Percentiles rank a stretch among this genome's conserved stretches.
phyloP scores from a whole-genome alignment of 2,113 vertebrate species.

The Neofelis nebulosa region DNA sequence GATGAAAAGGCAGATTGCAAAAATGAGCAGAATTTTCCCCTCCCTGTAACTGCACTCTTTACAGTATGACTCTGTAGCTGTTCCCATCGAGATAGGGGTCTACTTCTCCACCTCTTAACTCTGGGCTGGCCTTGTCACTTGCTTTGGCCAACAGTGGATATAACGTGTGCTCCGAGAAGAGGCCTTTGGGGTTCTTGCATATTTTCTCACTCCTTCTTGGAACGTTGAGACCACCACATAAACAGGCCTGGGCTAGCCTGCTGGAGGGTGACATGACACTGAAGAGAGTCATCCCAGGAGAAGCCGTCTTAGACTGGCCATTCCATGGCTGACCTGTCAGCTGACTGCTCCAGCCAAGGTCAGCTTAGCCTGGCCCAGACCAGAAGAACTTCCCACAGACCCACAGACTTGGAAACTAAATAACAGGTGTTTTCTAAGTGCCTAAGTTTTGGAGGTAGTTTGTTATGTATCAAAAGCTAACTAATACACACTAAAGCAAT shows the following conservation, averaged over 20 bases:
- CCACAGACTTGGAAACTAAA: not conserved
- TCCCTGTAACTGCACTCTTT: not conserved
- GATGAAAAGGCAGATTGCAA: not conserved
- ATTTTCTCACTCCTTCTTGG: not conserved
- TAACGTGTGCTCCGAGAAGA: not conserved
- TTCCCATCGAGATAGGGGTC: not conserved
- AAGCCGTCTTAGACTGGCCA: not conserved
- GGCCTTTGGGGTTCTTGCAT: not conserved
- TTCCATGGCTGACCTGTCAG: not conserved
- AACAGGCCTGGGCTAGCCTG: not conserved
- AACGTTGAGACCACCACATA: not conserved
- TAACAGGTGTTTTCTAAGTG: not conserved
- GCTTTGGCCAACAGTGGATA: not conserved
- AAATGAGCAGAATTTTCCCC: not conserved
- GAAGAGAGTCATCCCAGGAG: not conserved
- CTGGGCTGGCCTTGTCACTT: not conserved
- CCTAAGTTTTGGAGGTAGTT: not conserved
- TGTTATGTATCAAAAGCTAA: not conserved
- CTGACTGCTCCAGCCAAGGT: not conserved
- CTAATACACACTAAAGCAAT: not conserved
- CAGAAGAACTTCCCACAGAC: not conserved
- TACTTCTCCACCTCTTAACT: not conserved
- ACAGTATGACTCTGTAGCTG: not conserved
- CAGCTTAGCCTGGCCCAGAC: not conserved
- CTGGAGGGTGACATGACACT: not conserved